phyloP scores from a whole-genome alignment of 2,797 vertebrate species.

The Geotrypetes seraphini region DNA sequence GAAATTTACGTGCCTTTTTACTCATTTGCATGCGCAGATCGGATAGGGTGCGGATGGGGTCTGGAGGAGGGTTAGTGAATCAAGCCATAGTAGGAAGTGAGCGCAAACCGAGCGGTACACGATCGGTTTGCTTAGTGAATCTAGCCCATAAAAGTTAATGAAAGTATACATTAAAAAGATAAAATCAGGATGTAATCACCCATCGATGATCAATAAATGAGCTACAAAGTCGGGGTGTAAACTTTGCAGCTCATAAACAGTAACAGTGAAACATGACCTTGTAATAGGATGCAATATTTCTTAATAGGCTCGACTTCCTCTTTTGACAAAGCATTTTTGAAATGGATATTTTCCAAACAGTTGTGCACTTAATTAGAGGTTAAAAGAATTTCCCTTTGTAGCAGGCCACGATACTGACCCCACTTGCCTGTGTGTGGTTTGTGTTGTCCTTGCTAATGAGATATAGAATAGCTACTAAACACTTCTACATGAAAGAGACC shows the following conservation, averaged over 20 bases:
- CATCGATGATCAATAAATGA: no score
- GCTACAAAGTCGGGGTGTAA: no score
- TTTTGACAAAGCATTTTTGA: constrained; percentile 17
- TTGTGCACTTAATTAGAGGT: constrained; percentile 32
- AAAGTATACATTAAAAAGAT: no score
- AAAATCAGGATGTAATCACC: no score
- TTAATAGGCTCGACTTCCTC: neutral
- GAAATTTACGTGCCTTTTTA: no score
- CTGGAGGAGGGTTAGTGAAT: no score
- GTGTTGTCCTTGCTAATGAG: constrained; percentile 67
- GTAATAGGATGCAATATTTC: neutral
- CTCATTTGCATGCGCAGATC: no score
- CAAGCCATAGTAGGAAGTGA: no score
- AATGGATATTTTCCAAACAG: constrained; percentile 17
- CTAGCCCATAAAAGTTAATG: no score
- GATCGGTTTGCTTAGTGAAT: no score
- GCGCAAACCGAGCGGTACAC: no score
- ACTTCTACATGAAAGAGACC: constrained; percentile 65
- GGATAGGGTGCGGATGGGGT: no score
- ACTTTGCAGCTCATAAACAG: neutral
- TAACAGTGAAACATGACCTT: constrained; percentile 1
- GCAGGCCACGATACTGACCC: constrained; percentile 17
- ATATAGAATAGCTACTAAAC: constrained; percentile 68
- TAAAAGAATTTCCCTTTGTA: constrained; percentile 34
- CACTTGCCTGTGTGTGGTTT: constrained; percentile 36